A percentile compares a stretch with the other conserved stretches of the same genome.
phyloP scores from a whole-genome alignment of 2,888 invertebrate species.

The Drosophila formosana region DNA sequence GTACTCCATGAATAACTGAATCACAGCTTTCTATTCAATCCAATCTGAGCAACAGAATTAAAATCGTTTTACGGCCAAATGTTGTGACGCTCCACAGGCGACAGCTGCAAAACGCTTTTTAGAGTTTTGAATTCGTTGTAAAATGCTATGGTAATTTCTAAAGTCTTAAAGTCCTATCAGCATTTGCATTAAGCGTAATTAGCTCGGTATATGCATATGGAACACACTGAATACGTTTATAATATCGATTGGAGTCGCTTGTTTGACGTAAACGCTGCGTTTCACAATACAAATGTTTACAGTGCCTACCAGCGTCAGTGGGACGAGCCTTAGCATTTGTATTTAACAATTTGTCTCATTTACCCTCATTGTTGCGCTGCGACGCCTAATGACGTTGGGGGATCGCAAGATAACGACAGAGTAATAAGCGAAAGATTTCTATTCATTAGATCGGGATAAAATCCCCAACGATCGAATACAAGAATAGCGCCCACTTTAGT shows the following conservation, averaged over 20 bases:
- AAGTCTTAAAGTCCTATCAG: neutral
- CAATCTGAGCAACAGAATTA: neutral
- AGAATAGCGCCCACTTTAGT: constrained; percentile 1
- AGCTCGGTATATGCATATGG: neutral
- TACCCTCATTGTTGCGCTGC: neutral
- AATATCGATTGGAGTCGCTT: constrained; percentile 38
- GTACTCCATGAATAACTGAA: neutral
- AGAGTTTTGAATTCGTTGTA: neutral
- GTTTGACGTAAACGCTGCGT: constrained; percentile 39
- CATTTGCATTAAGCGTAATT: constrained; percentile 13
- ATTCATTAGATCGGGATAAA: neutral
- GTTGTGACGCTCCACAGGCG: neutral
- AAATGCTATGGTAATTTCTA: neutral
- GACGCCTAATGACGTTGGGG: constrained; percentile 2
- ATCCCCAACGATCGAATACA: neutral
- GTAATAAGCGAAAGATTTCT: neutral
- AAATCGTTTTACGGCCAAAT: neutral
- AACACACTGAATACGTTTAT: neutral
- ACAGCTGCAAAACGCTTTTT: neutral
- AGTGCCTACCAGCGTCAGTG: constrained; percentile 17
- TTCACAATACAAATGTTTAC: constrained; percentile 35
- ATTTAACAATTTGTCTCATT: constrained; percentile 13
- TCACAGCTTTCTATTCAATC: neutral
- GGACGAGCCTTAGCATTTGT: neutral
- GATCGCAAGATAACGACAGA: neutral